Evolutionary conservation across 1,140 invertebrate species (phyloP), one percentile per base, ranked within the genome.

Genomic region (Parasteatoda tepidariorum): DNA sequence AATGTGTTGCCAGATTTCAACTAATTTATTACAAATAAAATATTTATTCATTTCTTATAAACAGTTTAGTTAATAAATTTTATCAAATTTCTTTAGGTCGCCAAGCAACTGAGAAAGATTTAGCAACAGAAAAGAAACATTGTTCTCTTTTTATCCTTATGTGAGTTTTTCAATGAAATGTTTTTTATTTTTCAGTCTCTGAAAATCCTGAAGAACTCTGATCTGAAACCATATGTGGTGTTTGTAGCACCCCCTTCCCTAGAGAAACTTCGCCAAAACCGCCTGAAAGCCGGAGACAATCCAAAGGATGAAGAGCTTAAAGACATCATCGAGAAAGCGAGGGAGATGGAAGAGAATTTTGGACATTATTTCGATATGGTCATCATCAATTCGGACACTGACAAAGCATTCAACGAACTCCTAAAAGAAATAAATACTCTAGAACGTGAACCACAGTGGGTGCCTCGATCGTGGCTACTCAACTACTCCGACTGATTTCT

Each of bases 131-230:
- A n/a, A n/a, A n/a, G n/a, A n/a, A n/a, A n/a, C n/a, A n/a, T n/a
- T n/a, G n/a, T n/a, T n/a, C n/a, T n/a, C n/a, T n/a, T n/a, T n/a
- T n/a, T n/a, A n/a, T n/a, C n/a, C n/a, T n/a, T n/a, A n/a, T n/a
- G n/a, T n/a, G n/a, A n/a, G n/a, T n/a, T n/a, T n/a, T n/a, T n/a
- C n/a, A n/a, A n/a, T n/a, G n/a, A n/a, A n/a, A n/a, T n/a, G n/a
- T n/a, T 71, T 33, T 55, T 55, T 84, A 22, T 22, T 64, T 83
- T 83, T 11, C 34, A 78, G 74, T 85, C 84, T 96, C 89, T 99
- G 75, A 96, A 96, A 90, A 95, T 98, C 78, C 90, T 99, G 70
- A 92, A 97, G 54, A 93, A 85, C 74, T 90, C 90, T n/a, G 89
- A 91, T 84, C 82, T 92, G 55, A 91, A 90, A 86, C 91, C 91